Evolutionary conservation across 2,113 vertebrate species (phyloP), one percentile per base, ranked within the genome.

Genomic region (Nibea coibor): DNA sequence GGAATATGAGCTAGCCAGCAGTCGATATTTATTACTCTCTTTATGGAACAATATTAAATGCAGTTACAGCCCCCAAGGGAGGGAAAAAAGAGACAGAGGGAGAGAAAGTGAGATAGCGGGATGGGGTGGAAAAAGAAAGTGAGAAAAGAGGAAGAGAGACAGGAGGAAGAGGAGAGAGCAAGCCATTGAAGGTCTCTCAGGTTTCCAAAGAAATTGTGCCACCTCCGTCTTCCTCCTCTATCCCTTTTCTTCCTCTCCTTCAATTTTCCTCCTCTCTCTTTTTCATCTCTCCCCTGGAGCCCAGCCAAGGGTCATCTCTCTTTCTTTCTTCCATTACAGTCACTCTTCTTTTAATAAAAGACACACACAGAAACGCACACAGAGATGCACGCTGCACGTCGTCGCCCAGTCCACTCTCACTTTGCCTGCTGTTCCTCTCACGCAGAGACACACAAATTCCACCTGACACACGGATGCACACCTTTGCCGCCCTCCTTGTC

Each of bases 11-110:
- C 92, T 85, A 71, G 87, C 89, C 91, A 91, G 87, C 82, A 90
- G 92, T 94, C 93, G 74, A 94, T 94, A 94, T 94, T 93, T 94
- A 94, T 94, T 92, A 93, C 90, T 92, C 74, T 86, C 89, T 93
- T 92, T 92, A 94, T 88, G 87, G 91, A 89, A 92, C 90, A 88
- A 91, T 93, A 93, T 92, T 91, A 93, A 94, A 93, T 92, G 89
- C 87, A 86, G 80, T 93, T 92, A 94, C 87, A 87, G 82, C 78
- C 82, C 91, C 88, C 90, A 72, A 74, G 91, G 88, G 93, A 84
- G 80, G 51, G 63, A 28, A 57, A 51, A 39, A 64, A 48, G 76
- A 88, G 82, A 87, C 51, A 35, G 28, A 75, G 73, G 39, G 28
- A 66, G 57, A 70, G 72, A 64, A 35, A 66, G 53, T 67, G 70